Conservation (phyloP, 2,797 vertebrate genomes). For the Melanogrammus aeglefinus region DNA sequence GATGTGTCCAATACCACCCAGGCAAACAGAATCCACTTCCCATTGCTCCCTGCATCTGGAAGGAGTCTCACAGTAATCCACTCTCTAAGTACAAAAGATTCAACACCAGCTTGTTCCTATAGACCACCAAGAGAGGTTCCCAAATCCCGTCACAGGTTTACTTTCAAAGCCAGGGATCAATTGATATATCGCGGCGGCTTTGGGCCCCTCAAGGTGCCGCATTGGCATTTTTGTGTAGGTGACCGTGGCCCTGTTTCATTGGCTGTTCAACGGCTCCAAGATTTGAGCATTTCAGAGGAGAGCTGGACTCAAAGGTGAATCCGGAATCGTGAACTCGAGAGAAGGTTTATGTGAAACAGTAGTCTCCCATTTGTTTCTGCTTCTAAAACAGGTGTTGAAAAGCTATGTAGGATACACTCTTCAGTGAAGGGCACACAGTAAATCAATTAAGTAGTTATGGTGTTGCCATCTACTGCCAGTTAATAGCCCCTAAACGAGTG, state of each 20-base stretch:
- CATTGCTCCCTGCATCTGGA: conserved; percentile 70
- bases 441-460: neutral
- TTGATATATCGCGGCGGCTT: conserved; percentile 40
- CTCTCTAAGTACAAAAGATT: conserved; percentile 70
- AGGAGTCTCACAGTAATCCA: conserved; percentile 72
- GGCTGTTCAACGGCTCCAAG: no score
- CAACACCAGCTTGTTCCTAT: conserved; percentile 73
- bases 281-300: no score
- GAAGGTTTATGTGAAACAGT: no score
- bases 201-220: conserved; percentile 34
- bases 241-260: no score
- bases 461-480: conserved; percentile 54
- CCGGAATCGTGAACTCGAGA: no score
- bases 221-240: neutral
- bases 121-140: conserved; percentile 72
- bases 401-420: no score
- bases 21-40: conserved; percentile 56
- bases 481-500: neutral
- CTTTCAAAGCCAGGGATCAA: conserved; percentile 53
- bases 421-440: conserved; percentile 18
- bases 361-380: no score
- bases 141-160: conserved; percentile 57
- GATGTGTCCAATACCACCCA: conserved; percentile 72
- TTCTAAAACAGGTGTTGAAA: neutral
- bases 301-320: no score